Evolutionary conservation across 2,888 invertebrate genomes (phyloP).

Genomic region (Drosophila subsilvestris): DNA sequence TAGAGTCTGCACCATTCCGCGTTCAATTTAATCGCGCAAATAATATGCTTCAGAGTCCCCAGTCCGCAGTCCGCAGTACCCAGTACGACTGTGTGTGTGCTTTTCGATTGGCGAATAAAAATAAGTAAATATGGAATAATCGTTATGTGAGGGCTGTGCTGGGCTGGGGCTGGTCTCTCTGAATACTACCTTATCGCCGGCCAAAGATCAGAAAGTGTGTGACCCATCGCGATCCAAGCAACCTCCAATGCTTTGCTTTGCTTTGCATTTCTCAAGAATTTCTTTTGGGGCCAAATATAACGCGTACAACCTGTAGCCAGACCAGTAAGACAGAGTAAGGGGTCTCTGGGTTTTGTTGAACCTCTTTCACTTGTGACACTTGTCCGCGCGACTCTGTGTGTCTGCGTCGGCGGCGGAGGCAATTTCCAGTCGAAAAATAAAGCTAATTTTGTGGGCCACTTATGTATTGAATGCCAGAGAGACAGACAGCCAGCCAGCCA

Average conservation of each 20-base stretch:
- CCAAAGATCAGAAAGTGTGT: constrained; percentile 76
- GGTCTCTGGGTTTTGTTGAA: constrained; percentile 18
- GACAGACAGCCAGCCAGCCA: constrained; percentile 26
- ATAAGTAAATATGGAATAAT: constrained; percentile 83
- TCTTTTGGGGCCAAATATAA: constrained; percentile 48
- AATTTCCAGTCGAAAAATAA: constrained; percentile 62
- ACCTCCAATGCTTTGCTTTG: constrained; percentile 15
- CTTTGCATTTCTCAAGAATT: constrained; percentile 73
- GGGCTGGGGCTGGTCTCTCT: constrained; percentile 40
- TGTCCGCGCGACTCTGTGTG: constrained; percentile 44
- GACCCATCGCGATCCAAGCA: constrained; percentile 38
- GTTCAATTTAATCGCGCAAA: constrained; percentile 84
- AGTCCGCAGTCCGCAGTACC: not conserved
- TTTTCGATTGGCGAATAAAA: constrained; percentile 63
- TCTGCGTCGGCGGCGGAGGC: constrained; percentile 53
- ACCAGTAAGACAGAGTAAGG: not conserved
- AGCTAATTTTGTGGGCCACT: constrained; percentile 75
- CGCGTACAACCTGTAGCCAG: constrained; percentile 41
- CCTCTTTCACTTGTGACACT: constrained; percentile 78
- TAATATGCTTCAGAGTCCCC: constrained; percentile 69
- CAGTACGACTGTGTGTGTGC: constrained; percentile 17
- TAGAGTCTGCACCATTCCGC: constrained; percentile 45
- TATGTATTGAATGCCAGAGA: constrained; percentile 57
- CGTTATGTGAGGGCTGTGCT: constrained; percentile 52
- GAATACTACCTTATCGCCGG: constrained; percentile 62